Base-by-base conservation (phyloP, 2,113 vertebrate genomes). In the Tragulus kanchil region DNA sequence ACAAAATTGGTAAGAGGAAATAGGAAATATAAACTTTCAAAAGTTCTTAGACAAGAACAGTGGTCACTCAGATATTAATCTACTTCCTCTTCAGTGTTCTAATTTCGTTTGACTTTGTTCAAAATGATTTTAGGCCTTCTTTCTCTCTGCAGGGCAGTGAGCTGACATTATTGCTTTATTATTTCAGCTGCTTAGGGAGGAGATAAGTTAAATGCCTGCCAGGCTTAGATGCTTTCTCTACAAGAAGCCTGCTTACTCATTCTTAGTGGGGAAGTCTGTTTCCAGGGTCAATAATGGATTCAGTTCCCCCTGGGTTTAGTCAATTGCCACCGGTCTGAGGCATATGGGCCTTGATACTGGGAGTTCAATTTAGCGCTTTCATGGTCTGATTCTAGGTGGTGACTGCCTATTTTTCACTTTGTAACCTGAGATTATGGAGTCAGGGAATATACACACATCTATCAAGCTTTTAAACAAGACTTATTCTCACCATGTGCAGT, bases 221-320 rank as follows among this genome's bases (percentile, higher is more conserved):
- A 79, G 11, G 9, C 52, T 56, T 93, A 1, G 17, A 3, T 90
- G 36, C 0, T 92, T 93, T 97, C 25, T 64, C 42, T 19, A 2
- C 31, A n/a, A 79, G 52, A 69, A 95, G 82, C 6, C 79, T 82
- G 79, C 52, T 96, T 92, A 56, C 26, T 90, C 54, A 54, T 58
- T 97, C 48, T 69, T 8, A 0, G 31, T 10, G 81, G 65, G 97
- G 95, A 94, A 94, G 94, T 88, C 64, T 56, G 7, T 26, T 97
- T 94, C 90, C 87, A 1, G 0, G 36, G 64, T 96, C 90, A 97
- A 67, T 97, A 94, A 94, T 58, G 0, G 89, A 90, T 94, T 98
- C 95, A 17, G 23, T 16, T 64, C 17, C 28, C 67, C 85, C n/a
- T 73, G 36, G 92, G 42, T 28, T 85, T 50, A 96, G 93, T 96